Evolutionary conservation across 1,140 invertebrate genomes (phyloP).

Genomic region (Conus betulinus): DNA sequence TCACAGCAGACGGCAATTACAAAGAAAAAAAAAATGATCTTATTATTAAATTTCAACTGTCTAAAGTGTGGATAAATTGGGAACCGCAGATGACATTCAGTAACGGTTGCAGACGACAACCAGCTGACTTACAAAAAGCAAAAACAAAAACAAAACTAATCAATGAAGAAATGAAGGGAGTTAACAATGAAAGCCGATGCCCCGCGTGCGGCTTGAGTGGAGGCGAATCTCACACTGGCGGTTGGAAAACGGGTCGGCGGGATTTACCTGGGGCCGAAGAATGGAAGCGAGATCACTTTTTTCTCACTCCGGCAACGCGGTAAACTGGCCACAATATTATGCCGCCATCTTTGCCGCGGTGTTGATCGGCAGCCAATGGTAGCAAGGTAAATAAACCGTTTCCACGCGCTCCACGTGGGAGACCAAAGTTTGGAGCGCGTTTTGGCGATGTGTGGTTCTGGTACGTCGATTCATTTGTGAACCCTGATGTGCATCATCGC

Average conservation of each 20-base stretch:
- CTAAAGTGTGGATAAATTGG: not conserved
- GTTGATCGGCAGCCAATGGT: slow-evolving; percentile 23
- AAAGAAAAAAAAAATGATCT: too few relatives aligned
- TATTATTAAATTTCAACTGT: too few relatives aligned
- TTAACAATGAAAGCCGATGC: not conserved
- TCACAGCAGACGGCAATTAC: too few relatives aligned
- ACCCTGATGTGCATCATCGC: not conserved
- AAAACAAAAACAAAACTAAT: not conserved
- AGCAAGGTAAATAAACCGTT: slow-evolving; percentile 5
- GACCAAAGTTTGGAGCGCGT: not conserved
- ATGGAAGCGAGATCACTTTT: not conserved
- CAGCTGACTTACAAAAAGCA: not conserved
- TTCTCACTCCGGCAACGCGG: not conserved
- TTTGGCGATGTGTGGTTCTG: not conserved
- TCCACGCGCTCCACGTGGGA: not conserved
- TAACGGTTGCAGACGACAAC: not conserved
- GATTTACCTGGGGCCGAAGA: not conserved
- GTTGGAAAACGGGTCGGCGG: not conserved
- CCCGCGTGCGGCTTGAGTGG: slow-evolving; percentile 1
- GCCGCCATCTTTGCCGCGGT: slow-evolving; percentile 3
- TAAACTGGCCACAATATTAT: slow-evolving; percentile 14
- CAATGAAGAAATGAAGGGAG: not conserved
- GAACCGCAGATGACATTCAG: not conserved
- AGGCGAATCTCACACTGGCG: slow-evolving; percentile 2
- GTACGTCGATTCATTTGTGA: not conserved